phyloP scores from a whole-genome alignment of 2,113 vertebrate species.

The Takifugu bimaculatus region DNA sequence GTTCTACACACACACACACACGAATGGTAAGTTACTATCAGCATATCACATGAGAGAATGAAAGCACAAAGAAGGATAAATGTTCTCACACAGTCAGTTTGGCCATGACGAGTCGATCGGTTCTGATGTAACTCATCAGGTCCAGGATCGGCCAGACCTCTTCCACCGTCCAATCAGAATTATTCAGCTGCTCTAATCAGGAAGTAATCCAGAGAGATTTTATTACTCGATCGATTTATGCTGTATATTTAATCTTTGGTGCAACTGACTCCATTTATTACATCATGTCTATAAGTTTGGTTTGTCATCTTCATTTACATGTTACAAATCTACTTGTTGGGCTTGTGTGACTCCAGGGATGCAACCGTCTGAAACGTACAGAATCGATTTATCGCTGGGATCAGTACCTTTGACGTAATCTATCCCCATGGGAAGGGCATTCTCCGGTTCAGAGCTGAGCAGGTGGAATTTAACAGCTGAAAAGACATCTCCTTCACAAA shows the following conservation, averaged over 20 bases:
- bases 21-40: background rate
- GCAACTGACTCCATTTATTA: too few species aligned
- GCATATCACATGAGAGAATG: background rate
- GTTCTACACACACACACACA: conserved; percentile 63
- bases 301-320: background rate
- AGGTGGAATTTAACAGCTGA: conserved; percentile 85
- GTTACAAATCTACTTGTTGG: background rate
- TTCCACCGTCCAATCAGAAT: conserved; percentile 87
- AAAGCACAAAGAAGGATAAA: background rate
- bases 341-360: too few species aligned
- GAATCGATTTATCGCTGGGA: background rate
- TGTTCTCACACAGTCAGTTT: conserved; percentile 85
- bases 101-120: conserved; percentile 82
- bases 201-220: conserved; percentile 10
- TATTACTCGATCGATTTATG: background rate
- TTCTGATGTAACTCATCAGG: conserved; percentile 90
- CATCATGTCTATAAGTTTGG: too few species aligned
- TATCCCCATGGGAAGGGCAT: conserved; percentile 85
- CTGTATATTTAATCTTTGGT: too few species aligned
- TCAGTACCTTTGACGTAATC: conserved; percentile 84
- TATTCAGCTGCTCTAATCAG: conserved; percentile 80
- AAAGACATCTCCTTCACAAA: conserved; percentile 77
- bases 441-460: conserved; percentile 86
- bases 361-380: background rate
- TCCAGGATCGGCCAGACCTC: conserved; percentile 82